These are phyloP conservation scores for Trichogramma pretiosum DNA, from an alignment of 1,140 invertebrate genomes.

Conservation along the genomic window DNA sequence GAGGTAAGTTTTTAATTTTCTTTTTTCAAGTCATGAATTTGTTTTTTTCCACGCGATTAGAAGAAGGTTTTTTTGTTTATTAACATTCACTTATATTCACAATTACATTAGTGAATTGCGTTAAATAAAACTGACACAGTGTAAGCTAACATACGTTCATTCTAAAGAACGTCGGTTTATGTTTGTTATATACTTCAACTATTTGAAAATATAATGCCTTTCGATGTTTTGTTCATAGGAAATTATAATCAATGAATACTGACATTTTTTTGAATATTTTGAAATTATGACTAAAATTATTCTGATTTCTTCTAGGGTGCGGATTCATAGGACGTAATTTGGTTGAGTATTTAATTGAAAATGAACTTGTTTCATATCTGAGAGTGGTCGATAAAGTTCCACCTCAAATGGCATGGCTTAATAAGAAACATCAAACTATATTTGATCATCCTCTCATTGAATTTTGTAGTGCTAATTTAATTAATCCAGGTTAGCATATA, in stretches of 20 bases:
- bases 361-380: slow-evolving; percentile 65
- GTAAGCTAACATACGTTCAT: too few relatives aligned
- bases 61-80: slow-evolving; percentile 1
- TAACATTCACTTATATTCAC: not conserved
- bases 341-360: slow-evolving; percentile 68
- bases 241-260: slow-evolving; percentile 10
- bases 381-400: slow-evolving; percentile 86
- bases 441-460: slow-evolving; percentile 71
- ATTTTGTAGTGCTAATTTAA: slow-evolving; percentile 84
- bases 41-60: slow-evolving; percentile 7
- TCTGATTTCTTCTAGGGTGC: slow-evolving; percentile 55
- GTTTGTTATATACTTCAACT: not conserved
- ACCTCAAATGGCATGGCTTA: slow-evolving; percentile 83
- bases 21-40: slow-evolving; percentile 3
- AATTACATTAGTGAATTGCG: too few relatives aligned
- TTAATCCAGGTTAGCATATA: slow-evolving; percentile 72
- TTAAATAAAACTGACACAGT: too few relatives aligned
- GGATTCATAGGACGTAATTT: slow-evolving; percentile 87
- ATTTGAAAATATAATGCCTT: slow-evolving; percentile 16
- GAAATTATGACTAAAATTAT: not conserved
- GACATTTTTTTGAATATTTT: slow-evolving; percentile 25
- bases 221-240: slow-evolving; percentile 6
- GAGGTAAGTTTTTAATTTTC: slow-evolving; percentile 28
- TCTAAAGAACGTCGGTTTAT: not conserved
- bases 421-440: slow-evolving; percentile 58